These are phyloP conservation scores for Seira sanloemensis DNA, from an alignment of 2,888 invertebrate genomes.

Conservation along the genomic window DNA sequence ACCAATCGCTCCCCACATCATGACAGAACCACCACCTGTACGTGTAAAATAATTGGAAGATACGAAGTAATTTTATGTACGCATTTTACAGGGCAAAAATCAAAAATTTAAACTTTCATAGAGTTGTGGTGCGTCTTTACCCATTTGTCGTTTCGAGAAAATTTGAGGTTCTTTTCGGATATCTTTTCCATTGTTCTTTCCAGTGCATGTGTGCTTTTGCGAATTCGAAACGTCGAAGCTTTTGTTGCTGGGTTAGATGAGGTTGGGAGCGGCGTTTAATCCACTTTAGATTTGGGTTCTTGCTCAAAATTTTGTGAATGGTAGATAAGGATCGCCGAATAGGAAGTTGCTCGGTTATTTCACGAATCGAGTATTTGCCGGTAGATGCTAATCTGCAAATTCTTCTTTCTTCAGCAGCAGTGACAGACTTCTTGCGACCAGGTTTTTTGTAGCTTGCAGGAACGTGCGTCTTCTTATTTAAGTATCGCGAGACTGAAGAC, in stretches of 20 bases:
- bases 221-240: neutral
- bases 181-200: neutral
- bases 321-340: too few relatives aligned
- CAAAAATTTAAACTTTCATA: neutral
- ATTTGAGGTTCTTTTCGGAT: neutral
- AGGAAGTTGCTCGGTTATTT: too few relatives aligned
- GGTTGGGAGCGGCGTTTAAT: neutral
- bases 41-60: neutral
- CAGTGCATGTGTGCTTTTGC: neutral
- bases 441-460: too few relatives aligned
- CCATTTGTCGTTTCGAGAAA: neutral
- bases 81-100: neutral
- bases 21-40: conserved; percentile 12
- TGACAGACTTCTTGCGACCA: too few relatives aligned
- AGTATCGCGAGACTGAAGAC: too few relatives aligned
- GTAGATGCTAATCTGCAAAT: too few relatives aligned
- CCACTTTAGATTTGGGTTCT: neutral
- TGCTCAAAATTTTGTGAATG: neutral
- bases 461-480: too few relatives aligned
- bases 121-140: neutral
- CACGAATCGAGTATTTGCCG: too few relatives aligned
- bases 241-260: neutral
- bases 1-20: conserved; percentile 12
- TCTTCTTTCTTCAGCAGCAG: too few relatives aligned
- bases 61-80: neutral